Base-by-base conservation (phyloP, 2,797 vertebrate species). In the Denticeps clupeoides region DNA sequence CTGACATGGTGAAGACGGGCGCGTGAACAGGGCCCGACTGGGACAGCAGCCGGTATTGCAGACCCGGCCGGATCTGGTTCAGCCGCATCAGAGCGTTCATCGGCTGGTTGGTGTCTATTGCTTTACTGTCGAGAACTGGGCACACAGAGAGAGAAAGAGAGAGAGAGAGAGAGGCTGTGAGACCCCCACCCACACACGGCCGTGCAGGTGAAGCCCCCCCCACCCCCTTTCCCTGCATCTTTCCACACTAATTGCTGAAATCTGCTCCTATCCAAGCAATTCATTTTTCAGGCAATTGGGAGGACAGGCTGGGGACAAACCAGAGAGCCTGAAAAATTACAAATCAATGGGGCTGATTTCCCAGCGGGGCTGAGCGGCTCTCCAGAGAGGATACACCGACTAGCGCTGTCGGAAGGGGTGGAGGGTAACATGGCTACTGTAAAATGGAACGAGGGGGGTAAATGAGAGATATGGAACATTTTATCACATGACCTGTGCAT, bases 61-160 rank as follows among this genome's bases (percentile, higher is more conserved):
- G 87, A 41, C 95, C 95, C 49, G 95, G 93, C 57, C 92, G 87
- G 81, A 99, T 97, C 82, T 98, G 95, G 83, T 99, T 99, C 70
- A 98, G 78, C 57, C 95, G 87, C 95, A 99, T 98, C 72, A 98
- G 80, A 63, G 93, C 95, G 45, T 99, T 99, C 93, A 99, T 97
- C 58, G 87, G 86, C 62, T 87, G 85, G 73, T 86, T 88, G 69
- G 91, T 88, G 78, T 97, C 95, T 87, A 97, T 91, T 87, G 92
- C 88, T 91, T 98, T 97, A 72, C 89, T 95, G 79, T 98, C 94
- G 57, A 97, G 81, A 65, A 98, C 93, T 98, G 66, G 57, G 44
- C 51, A 49, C 24, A 54, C 45, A 60, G 11, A 29, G 45, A 45
- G 37, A 48, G 47, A 52, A 33, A 5, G 11, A 33, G 3, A 24